Percentiles rank a stretch among this genome's conserved stretches.
Conservation (phyloP, 1,140 invertebrate genomes). For the Diorhabda elongata region DNA sequence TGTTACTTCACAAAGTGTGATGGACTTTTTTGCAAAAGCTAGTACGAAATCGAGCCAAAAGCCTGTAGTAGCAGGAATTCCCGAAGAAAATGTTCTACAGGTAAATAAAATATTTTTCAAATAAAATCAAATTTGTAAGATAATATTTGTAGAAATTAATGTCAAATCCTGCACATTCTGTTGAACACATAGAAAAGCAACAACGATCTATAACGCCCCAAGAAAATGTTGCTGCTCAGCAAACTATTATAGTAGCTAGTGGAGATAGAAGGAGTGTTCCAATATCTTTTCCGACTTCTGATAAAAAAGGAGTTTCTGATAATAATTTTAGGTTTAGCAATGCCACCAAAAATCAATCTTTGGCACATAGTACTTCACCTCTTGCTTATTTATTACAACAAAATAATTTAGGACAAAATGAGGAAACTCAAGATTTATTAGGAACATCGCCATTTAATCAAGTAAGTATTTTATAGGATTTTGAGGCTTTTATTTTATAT, state of each 20-base stretch:
- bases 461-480: background rate
- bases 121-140: background rate
- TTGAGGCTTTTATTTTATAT: too few relatives aligned
- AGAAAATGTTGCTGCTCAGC: constrained; percentile 47
- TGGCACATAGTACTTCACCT: constrained; percentile 39
- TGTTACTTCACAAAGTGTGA: constrained; percentile 69
- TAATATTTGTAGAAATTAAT: constrained; percentile 54
- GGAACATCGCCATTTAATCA: constrained; percentile 49
- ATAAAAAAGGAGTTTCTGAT: constrained; percentile 36
- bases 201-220: constrained; percentile 70
- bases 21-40: constrained; percentile 80
- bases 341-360: background rate
- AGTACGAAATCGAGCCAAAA: constrained; percentile 58
- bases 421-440: constrained; percentile 42
- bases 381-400: constrained; percentile 47
- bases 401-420: constrained; percentile 43
- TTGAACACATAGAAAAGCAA: constrained; percentile 86
- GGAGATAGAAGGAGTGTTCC: constrained; percentile 48
- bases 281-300: constrained; percentile 38
- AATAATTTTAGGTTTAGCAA: constrained; percentile 50
- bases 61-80: constrained; percentile 47
- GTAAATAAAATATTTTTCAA: background rate
- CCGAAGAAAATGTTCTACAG: constrained; percentile 54
- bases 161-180: constrained; percentile 74
- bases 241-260: constrained; percentile 21